A percentile compares a stretch with the other conserved stretches of the same genome.
Conservation (phyloP, 2,797 vertebrate genomes). For the Paratrypauchen microcephalus region DNA sequence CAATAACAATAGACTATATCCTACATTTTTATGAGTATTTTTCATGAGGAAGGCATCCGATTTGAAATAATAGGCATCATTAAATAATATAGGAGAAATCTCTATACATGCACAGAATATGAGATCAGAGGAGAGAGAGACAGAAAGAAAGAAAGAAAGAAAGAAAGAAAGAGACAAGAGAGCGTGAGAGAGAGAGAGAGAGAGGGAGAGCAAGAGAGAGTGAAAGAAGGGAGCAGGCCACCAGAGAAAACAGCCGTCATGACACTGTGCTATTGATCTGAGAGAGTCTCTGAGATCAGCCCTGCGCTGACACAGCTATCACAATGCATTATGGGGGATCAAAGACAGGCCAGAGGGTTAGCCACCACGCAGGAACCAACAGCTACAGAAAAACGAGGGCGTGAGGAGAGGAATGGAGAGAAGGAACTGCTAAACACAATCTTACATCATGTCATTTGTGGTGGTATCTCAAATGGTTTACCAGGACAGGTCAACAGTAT, state of each 20-base stretch:
- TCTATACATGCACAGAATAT: slow-evolving; percentile 29
- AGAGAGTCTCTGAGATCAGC: slow-evolving; percentile 56
- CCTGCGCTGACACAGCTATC: slow-evolving; percentile 59
- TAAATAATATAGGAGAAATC: slow-evolving; percentile 28
- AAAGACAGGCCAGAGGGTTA: slow-evolving; percentile 53
- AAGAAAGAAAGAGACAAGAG: no score
- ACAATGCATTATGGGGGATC: slow-evolving; percentile 68
- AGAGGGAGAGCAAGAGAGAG: slow-evolving; percentile 17
- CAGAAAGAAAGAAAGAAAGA: slow-evolving; percentile 45
- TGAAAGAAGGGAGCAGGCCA: slow-evolving; percentile 16
- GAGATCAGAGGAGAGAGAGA: slow-evolving; percentile 43
- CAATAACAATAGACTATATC: no score
- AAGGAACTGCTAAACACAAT: slow-evolving; percentile 40
- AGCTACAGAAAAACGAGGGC: slow-evolving; percentile 1
- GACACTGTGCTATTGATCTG: slow-evolving; percentile 55
- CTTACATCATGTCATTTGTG: slow-evolving; percentile 47
- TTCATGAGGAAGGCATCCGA: no score
- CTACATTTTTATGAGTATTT: no score
- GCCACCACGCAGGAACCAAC: slow-evolving; percentile 33
- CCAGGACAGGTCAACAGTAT: slow-evolving; percentile 1
- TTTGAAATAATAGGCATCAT: slow-evolving; percentile 22
- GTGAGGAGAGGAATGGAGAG: slow-evolving; percentile 14
- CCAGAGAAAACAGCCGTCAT: slow-evolving; percentile 38
- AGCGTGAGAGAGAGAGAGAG: slow-evolving; percentile 20
- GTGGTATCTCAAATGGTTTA: slow-evolving; percentile 48